phyloP scores from a whole-genome alignment of 2,113 vertebrate genomes.

The Brachyhypopomus occidentalis region DNA sequence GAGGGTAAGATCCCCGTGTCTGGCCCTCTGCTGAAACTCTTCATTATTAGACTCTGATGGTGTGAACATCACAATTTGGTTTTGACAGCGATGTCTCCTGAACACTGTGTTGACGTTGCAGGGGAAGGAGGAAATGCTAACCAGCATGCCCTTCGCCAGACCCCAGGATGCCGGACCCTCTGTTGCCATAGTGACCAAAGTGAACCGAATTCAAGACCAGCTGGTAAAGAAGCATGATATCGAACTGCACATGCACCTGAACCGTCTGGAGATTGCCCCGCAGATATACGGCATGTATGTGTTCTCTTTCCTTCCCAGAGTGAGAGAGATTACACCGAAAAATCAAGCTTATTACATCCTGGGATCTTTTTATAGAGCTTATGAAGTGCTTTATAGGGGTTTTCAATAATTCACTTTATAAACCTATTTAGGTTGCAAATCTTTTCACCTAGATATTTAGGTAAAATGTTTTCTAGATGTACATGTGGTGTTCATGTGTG shows the following conservation, averaged over 20 bases:
- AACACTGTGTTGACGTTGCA: slow-evolving; percentile 59
- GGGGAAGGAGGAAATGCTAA: slow-evolving; percentile 92
- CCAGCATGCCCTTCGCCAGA: slow-evolving; percentile 92
- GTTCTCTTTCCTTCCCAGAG: neutral
- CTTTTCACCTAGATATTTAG: too few relatives aligned
- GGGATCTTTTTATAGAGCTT: too few relatives aligned
- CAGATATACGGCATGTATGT: slow-evolving; percentile 99
- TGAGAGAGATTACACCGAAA: too few relatives aligned
- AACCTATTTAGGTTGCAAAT: too few relatives aligned
- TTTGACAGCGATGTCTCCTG: neutral
- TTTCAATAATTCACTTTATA: too few relatives aligned
- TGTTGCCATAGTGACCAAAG: slow-evolving; percentile 96
- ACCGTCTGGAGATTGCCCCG: slow-evolving; percentile 95
- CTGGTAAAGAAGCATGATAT: slow-evolving; percentile 95
- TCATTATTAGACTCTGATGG: neutral
- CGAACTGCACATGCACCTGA: slow-evolving; percentile 96
- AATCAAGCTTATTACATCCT: too few relatives aligned
- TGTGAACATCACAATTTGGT: neutral
- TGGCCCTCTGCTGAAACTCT: neutral
- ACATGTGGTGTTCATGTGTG: too few relatives aligned
- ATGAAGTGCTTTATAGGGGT: too few relatives aligned
- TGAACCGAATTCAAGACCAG: slow-evolving; percentile 97
- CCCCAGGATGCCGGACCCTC: slow-evolving; percentile 94
- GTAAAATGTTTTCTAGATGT: too few relatives aligned
- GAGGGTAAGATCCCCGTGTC: slow-evolving; percentile 63